Evolutionary conservation across 2,113 vertebrate genomes (phyloP).

Genomic region (Ophiodon elongatus): DNA sequence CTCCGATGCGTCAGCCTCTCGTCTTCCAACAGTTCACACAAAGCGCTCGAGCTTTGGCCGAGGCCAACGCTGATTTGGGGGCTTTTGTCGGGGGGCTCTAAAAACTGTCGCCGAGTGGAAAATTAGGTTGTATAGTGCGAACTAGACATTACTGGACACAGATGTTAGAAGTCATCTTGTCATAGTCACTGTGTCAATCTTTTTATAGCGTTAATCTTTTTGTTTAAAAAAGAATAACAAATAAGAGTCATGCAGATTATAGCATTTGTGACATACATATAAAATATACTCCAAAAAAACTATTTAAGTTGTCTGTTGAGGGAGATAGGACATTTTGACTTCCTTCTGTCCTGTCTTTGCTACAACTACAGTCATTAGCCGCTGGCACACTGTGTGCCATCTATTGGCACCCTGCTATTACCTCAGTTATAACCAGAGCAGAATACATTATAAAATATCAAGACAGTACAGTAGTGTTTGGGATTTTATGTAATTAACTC

Average conservation of each 20-base stretch:
- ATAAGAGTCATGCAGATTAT: not conserved
- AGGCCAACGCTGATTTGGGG: not conserved
- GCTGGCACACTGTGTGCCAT: not conserved
- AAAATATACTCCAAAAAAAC: not conserved
- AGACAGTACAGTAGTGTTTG: not conserved
- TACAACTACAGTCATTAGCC: not conserved
- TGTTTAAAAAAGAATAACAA: not conserved
- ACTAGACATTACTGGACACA: not conserved
- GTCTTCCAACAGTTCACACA: not conserved
- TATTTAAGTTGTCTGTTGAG: not conserved
- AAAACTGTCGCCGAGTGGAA: not conserved
- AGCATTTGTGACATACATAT: not conserved
- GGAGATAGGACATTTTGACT: not conserved
- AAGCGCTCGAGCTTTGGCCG: not conserved
- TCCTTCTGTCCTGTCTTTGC: not conserved
- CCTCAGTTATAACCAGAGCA: not conserved
- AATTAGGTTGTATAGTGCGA: not conserved
- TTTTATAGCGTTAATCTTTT: not conserved
- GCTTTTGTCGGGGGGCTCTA: not conserved
- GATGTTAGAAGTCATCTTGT: not conserved
- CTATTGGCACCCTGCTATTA: not conserved
- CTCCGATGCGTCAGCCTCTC: not conserved
- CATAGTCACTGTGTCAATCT: not conserved
- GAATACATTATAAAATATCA: not conserved
- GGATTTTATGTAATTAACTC: slow-evolving; percentile 3